Percentiles rank a stretch among this genome's conserved stretches.
Evolutionary conservation across 2,888 invertebrate genomes (phyloP).

Genomic region (Adela reaumurella): DNA sequence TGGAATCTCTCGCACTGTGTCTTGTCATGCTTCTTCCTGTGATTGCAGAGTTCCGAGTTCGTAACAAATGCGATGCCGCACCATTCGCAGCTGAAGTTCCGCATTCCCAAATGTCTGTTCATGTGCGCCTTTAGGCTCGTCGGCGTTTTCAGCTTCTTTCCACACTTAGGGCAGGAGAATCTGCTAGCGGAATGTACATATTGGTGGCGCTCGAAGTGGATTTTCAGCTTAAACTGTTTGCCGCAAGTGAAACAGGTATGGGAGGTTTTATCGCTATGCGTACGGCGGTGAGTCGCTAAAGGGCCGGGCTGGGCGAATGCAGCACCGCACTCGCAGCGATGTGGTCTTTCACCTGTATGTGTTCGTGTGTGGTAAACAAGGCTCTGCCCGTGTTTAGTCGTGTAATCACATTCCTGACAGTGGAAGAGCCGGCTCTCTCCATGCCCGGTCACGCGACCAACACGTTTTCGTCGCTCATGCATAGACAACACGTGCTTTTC

Average conservation of each 20-base stretch:
- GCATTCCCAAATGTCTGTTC: constrained; percentile 40
- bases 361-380: constrained; percentile 41
- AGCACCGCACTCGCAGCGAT: constrained; percentile 42
- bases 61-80: constrained; percentile 48
- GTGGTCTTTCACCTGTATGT: constrained; percentile 44
- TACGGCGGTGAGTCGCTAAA: constrained; percentile 38
- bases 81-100: constrained; percentile 44
- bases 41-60: constrained; percentile 39
- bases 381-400: constrained; percentile 44
- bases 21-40: constrained; percentile 31
- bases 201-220: constrained; percentile 36
- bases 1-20: constrained; percentile 24
- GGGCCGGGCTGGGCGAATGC: constrained; percentile 42
- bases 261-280: constrained; percentile 31
- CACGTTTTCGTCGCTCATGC: constrained; percentile 34
- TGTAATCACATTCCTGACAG: constrained; percentile 39
- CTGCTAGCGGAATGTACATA: constrained; percentile 34
- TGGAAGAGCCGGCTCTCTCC: constrained; percentile 33
- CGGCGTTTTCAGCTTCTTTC: constrained; percentile 38
- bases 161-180: constrained; percentile 34
- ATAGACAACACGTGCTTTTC: constrained; percentile 30
- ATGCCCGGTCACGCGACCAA: constrained; percentile 35
- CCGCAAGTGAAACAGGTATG: constrained; percentile 42
- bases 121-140: constrained; percentile 35
- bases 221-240: constrained; percentile 47